A percentile compares a stretch with the other conserved stretches of the same genome.
Evolutionary conservation across 53 echinoderm and acorn worm species (phyloP).

Genomic region (Patiria pectinifera): DNA sequence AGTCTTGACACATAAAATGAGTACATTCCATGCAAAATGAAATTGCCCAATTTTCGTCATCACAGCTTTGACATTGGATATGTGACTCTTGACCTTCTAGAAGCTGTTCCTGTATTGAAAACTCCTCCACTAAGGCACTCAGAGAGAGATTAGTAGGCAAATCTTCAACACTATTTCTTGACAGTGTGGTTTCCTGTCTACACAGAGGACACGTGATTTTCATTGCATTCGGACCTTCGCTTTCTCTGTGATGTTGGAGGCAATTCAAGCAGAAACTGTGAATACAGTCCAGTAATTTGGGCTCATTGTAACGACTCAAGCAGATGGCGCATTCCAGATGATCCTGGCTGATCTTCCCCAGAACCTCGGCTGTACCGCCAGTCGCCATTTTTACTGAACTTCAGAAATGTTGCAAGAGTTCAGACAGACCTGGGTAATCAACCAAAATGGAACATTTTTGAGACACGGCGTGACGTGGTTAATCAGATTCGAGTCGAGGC

Average conservation of each 20-base stretch:
- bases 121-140: slow-evolving; percentile 52
- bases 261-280: slow-evolving; percentile 52
- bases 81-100: slow-evolving; percentile 33
- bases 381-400: background rate
- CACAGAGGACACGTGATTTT: slow-evolving; percentile 31
- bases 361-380: background rate
- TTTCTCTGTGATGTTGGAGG: slow-evolving; percentile 17
- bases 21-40: slow-evolving; percentile 35
- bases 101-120: slow-evolving; percentile 42
- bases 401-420: background rate
- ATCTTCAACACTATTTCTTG: background rate
- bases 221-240: background rate
- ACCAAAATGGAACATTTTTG: background rate
- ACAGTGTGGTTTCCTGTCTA: slow-evolving; percentile 32
- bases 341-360: background rate
- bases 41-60: slow-evolving; percentile 34
- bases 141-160: slow-evolving; percentile 32
- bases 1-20: slow-evolving; percentile 24
- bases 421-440: background rate
- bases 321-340: slow-evolving; percentile 50
- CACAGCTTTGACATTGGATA: slow-evolving; percentile 42
- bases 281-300: slow-evolving; percentile 38
- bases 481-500: too few relatives aligned
- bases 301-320: slow-evolving; percentile 11
- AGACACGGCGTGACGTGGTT: too few relatives aligned